A percentile compares a stretch with the other conserved stretches of the same genome.
These are phyloP conservation scores for Pyrocoelia pectoralis DNA, from an alignment of 2,888 invertebrate species.

Conservation along the genomic window DNA sequence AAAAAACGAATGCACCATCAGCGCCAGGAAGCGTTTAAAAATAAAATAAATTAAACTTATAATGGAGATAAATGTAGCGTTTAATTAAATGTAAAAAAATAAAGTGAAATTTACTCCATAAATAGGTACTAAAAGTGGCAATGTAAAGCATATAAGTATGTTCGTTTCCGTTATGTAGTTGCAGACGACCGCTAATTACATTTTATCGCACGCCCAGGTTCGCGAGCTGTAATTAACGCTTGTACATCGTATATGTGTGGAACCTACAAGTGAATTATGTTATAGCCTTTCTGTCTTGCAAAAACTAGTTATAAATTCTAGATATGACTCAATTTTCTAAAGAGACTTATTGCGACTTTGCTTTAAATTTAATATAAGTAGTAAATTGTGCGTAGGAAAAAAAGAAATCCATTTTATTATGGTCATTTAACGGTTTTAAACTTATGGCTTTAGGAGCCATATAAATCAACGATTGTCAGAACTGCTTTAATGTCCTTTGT, in stretches of 20 bases:
- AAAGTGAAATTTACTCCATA: conserved; percentile 17
- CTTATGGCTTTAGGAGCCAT: no score
- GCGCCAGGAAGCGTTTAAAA: background rate
- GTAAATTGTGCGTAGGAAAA: background rate
- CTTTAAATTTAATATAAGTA: background rate
- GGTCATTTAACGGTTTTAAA: no score
- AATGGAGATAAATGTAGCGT: conserved; percentile 10
- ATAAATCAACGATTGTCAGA: no score
- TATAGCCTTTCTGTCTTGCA: conserved; percentile 36
- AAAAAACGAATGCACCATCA: background rate
- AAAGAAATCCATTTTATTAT: no score
- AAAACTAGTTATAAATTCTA: conserved; percentile 38
- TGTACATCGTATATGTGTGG: conserved; percentile 39
- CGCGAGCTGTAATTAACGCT: conserved; percentile 42
- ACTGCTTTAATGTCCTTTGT: no score
- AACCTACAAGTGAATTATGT: conserved; percentile 37
- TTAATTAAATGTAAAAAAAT: conserved; percentile 13
- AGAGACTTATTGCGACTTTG: conserved; percentile 11
- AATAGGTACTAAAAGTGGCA: conserved; percentile 16
- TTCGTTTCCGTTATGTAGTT: conserved; percentile 41
- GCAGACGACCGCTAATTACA: conserved; percentile 42
- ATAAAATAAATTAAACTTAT: conserved; percentile 8
- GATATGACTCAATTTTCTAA: conserved; percentile 37
- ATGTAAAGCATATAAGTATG: conserved; percentile 23
- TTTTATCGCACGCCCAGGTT: conserved; percentile 41